Evolutionary conservation across 2,797 vertebrate species (phyloP).

Genomic region (Glossophaga mutica): DNA sequence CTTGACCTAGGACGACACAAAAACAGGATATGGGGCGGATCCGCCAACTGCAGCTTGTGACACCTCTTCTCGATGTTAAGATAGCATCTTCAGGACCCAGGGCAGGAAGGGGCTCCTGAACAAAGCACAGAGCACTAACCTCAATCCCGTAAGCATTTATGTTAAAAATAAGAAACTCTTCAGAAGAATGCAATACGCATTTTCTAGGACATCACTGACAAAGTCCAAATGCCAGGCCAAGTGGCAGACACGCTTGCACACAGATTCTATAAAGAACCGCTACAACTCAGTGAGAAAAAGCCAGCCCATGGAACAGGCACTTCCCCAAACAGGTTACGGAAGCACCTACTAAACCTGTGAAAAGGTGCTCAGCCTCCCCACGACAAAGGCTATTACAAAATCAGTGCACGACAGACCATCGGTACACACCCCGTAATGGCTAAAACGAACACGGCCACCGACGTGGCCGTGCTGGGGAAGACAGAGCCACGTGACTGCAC

Average conservation of each 20-base stretch:
- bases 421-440: fast-evolving
- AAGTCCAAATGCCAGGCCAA: not conserved
- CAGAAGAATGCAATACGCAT: not conserved
- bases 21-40: not conserved
- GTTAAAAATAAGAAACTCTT: not conserved
- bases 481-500: fast-evolving
- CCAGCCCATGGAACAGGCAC: not conserved
- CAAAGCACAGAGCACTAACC: not conserved
- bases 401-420: not conserved
- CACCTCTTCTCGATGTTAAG: not conserved
- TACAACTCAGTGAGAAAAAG: not conserved
- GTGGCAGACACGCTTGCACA: not conserved
- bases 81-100: not conserved
- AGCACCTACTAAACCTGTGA: not conserved
- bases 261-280: not conserved
- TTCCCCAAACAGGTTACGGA: not conserved
- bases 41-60: not conserved
- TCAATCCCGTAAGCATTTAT: not conserved
- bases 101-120: not conserved
- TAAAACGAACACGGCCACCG: not conserved
- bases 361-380: not conserved
- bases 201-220: not conserved
- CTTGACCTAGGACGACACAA: not conserved
- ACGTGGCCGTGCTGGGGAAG: too few species aligned
- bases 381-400: not conserved